Conservation (phyloP, 2,888 invertebrate genomes). For the Hybos culiciformis region DNA sequence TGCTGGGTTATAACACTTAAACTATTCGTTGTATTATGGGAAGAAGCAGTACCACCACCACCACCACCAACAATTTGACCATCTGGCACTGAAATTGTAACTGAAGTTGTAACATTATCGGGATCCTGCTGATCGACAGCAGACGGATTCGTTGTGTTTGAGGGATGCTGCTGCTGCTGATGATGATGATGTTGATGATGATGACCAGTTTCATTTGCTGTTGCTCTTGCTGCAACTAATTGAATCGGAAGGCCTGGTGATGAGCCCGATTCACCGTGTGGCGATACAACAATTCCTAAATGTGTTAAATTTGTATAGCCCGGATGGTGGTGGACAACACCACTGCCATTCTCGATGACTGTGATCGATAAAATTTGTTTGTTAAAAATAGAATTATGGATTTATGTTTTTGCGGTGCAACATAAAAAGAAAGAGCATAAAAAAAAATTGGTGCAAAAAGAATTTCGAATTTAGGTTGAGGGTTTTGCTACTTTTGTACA, state of each 20-base stretch:
- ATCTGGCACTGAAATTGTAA: conserved; percentile 5
- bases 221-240: conserved; percentile 12
- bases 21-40: conserved; percentile 16
- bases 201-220: neutral
- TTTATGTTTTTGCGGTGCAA: no score
- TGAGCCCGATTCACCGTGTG: conserved; percentile 17
- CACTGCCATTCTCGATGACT: no score
- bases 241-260: conserved; percentile 20
- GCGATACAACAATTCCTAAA: conserved; percentile 18
- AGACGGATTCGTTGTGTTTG: conserved; percentile 10
- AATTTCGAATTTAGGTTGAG: no score
- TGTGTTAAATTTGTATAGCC: conserved; percentile 18
- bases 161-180: conserved; percentile 30
- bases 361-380: no score
- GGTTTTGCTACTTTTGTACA: no score
- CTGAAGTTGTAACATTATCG: conserved; percentile 11
- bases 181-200: conserved; percentile 5
- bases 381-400: no score
- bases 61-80: conserved; percentile 12
- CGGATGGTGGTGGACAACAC: conserved; percentile 10
- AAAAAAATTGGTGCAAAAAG: no score
- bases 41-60: conserved; percentile 6
- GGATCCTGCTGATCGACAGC: no score
- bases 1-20: conserved; percentile 14
- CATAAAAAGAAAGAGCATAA: no score